Evolutionary conservation across 2,797 vertebrate species (phyloP).

Genomic region (Pterois miles): DNA sequence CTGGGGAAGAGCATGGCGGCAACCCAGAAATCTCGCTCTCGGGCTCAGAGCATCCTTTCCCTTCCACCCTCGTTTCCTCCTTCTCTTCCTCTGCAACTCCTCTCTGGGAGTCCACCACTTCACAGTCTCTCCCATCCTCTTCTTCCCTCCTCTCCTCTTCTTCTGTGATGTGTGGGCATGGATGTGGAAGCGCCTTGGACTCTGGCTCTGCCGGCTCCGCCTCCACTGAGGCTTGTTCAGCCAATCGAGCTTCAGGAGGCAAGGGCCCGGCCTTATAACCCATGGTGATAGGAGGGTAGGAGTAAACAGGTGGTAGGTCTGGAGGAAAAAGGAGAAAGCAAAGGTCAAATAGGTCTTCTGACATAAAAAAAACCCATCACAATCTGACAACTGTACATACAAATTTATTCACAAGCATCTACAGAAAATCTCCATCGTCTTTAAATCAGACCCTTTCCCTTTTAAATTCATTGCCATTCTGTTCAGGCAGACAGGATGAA

Average conservation of each 20-base stretch:
- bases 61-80: constrained; percentile 43
- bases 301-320: constrained; percentile 91
- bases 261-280: constrained; percentile 87
- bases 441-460: not conserved
- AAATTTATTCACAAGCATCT: not conserved
- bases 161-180: constrained; percentile 43
- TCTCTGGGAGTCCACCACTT: constrained; percentile 58
- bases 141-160: constrained; percentile 59
- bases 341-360: constrained; percentile 10
- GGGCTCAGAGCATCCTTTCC: constrained; percentile 51
- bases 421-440: constrained; percentile 1
- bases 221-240: constrained; percentile 86
- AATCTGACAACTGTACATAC: not conserved
- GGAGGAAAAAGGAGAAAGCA: constrained; percentile 17
- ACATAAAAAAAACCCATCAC: not conserved
- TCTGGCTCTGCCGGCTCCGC: constrained; percentile 87
- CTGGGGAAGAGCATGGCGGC: constrained; percentile 51
- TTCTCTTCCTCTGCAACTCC: constrained; percentile 36
- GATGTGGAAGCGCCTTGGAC: constrained; percentile 80
- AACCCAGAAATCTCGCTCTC: constrained; percentile 46
- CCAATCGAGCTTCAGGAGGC: constrained; percentile 81
- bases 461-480: constrained; percentile 48
- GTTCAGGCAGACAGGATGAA: constrained; percentile 45
- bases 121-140: constrained; percentile 57
- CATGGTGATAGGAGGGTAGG: constrained; percentile 83